phyloP scores from a whole-genome alignment of 2,113 vertebrate genomes.

The Corythoichthys intestinalis region DNA sequence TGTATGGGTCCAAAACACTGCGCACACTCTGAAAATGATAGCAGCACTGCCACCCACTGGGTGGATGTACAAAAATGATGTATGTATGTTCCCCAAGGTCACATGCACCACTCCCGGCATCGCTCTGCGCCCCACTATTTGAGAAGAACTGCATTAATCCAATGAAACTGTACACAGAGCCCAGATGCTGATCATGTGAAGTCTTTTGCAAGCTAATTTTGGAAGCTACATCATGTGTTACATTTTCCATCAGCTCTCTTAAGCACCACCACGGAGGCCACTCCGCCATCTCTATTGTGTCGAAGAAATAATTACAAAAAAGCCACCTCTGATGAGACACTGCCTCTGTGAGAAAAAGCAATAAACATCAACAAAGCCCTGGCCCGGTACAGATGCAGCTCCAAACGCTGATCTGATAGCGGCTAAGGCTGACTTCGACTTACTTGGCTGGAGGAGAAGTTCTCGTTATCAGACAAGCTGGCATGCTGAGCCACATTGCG shows the following conservation, averaged over 20 bases:
- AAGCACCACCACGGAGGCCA: constrained; percentile 22
- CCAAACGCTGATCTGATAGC: constrained; percentile 47
- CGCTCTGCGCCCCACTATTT: too few species aligned
- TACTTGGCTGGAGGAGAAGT: constrained; percentile 51
- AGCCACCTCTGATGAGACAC: constrained; percentile 17
- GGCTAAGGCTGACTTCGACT: constrained; percentile 33
- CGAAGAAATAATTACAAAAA: too few species aligned
- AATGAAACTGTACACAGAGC: too few species aligned
- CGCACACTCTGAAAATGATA: too few species aligned
- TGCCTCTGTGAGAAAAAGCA: constrained; percentile 48
- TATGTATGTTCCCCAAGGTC: too few species aligned
- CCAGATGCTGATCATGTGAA: not conserved
- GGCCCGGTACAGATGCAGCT: not conserved
- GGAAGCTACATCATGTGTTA: constrained; percentile 16
- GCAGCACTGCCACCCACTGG: too few species aligned
- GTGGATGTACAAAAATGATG: too few species aligned
- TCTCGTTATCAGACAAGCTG: constrained; percentile 45
- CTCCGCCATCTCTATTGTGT: constrained; percentile 43
- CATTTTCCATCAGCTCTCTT: constrained; percentile 33
- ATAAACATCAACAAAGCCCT: constrained; percentile 44
- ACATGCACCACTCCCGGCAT: too few species aligned
- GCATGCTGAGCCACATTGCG: constrained; percentile 14
- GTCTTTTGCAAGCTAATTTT: constrained; percentile 16
- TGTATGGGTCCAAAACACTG: too few species aligned
- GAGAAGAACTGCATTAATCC: too few species aligned